Evolutionary conservation across 2,797 vertebrate genomes (phyloP), one percentile per base, ranked within the genome.

Genomic region (Melanotaenia nigrans): DNA sequence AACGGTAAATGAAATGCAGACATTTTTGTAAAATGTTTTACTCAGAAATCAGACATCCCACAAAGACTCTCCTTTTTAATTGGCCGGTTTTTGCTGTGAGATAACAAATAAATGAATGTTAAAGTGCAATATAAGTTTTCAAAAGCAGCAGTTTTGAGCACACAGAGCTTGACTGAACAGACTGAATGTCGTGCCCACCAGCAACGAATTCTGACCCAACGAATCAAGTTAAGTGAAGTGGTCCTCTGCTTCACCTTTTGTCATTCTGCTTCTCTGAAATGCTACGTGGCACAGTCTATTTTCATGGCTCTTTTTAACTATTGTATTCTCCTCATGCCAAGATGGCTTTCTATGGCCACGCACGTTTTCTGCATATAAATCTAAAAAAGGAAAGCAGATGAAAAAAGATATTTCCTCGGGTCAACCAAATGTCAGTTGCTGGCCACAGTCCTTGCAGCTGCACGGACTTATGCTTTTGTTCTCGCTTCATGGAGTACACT

Each of bases 271-370:
- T 71, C 56, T 49, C 67, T 67, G 78, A 69, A 64, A 84, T 66
- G 79, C 81, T 56, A 85, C 78, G 84, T 84, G 77, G 83, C 38
- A 63, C 61, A 5, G 61, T 69, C 81, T 88, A 75, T 89, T 86
- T 84, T 81, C 75, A 83, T 76, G 64, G 36, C 76, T 73, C 61
- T 53, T 80, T 80, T 79, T 36, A 77, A 66, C 79, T 45, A 71
- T 85, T 85, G 75, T 82, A 11, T 79, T 82, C 79, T 47, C 28
- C 72, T 76, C 32, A 7, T 54, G 58, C 80, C 67, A 63, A 71
- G 51, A 64, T 59, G 83, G 49, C 72, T 83, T 76, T 57, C 73
- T 56, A 57, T 32, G 63, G 65, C 81, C 57, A n/a, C 3, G 2
- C 70, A 40, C 59, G 38, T 72, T 71, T 74, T 16, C 32, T 56